These are phyloP conservation scores for Gadopsis marmoratus DNA, from an alignment of 2,797 vertebrate genomes.

Conservation along the genomic window DNA sequence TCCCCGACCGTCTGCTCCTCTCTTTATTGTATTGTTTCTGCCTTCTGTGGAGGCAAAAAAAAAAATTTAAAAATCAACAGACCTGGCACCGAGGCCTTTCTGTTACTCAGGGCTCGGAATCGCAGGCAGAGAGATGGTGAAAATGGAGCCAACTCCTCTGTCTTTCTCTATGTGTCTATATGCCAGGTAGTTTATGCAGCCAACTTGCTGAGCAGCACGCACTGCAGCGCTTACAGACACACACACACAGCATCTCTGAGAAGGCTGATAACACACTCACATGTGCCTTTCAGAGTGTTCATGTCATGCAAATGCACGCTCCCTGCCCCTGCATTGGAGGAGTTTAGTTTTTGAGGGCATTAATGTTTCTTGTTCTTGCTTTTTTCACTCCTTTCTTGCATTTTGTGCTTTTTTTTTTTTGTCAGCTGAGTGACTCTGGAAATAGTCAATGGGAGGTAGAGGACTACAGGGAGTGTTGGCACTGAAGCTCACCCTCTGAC, in stretches of 20 bases:
- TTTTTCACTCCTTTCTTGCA: constrained; percentile 16
- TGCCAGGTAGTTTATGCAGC: constrained; percentile 59
- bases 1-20: constrained; percentile 55
- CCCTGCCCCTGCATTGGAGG: constrained; percentile 24
- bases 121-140: constrained; percentile 48
- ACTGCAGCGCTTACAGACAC: constrained; percentile 17
- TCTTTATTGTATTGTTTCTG: constrained; percentile 55
- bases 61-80: constrained; percentile 9
- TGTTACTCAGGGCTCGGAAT: constrained; percentile 50
- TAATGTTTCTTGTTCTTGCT: neutral
- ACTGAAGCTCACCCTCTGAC: constrained; percentile 52
- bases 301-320: constrained; percentile 40
- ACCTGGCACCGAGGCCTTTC: constrained; percentile 37
- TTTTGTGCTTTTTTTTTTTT: constrained; percentile 32
- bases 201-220: constrained; percentile 21
- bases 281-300: constrained; percentile 30
- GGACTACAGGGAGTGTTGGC: constrained; percentile 45
- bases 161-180: constrained; percentile 37
- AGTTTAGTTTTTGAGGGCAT: constrained; percentile 31
- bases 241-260: constrained; percentile 12
- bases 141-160: constrained; percentile 56
- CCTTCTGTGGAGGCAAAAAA: constrained; percentile 48
- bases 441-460: constrained; percentile 55
- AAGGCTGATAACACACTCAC: constrained; percentile 19
- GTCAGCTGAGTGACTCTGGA: constrained; percentile 53